Evolutionary conservation across 30 jellyfish, hydroid and myxozoan species (phyloP).

Genomic region (Cassiopea xamachana): DNA sequence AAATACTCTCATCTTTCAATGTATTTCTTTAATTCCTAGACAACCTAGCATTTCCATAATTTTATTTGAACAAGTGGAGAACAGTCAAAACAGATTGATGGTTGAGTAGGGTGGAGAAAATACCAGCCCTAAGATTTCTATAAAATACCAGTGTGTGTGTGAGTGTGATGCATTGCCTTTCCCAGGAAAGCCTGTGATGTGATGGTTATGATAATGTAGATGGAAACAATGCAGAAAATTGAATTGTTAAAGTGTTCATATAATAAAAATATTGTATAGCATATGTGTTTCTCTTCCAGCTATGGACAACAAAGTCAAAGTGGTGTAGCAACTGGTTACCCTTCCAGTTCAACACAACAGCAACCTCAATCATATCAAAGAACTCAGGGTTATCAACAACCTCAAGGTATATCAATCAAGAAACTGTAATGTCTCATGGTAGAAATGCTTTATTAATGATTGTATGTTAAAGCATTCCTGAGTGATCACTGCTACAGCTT

Average conservation of each 20-base stretch:
- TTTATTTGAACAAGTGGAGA: too few species aligned
- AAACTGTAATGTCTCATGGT: too few species aligned
- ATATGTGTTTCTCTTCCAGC: not conserved
- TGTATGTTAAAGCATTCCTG: too few species aligned
- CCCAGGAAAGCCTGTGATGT: too few species aligned
- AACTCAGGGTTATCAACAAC: slow-evolving; percentile 38
- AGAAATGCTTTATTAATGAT: not conserved
- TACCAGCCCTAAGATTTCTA: too few species aligned
- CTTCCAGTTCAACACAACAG: slow-evolving; percentile 11
- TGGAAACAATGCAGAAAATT: not conserved
- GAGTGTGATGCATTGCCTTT: too few species aligned
- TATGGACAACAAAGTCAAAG: slow-evolving; percentile 38
- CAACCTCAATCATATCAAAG: slow-evolving; percentile 39
- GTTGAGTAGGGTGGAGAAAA: too few species aligned
- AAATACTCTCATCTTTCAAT: not conserved
- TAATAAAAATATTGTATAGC: not conserved
- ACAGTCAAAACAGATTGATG: too few species aligned
- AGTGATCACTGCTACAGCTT: not conserved
- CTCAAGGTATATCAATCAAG: not conserved
- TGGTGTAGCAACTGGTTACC: slow-evolving; percentile 32
- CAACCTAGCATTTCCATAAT: too few species aligned
- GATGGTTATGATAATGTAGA: not conserved
- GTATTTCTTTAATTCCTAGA: not conserved
- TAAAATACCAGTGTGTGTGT: too few species aligned
- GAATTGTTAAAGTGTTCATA: not conserved